Conservation (phyloP, 2,888 invertebrate genomes). For the Agrypnus murinus region DNA sequence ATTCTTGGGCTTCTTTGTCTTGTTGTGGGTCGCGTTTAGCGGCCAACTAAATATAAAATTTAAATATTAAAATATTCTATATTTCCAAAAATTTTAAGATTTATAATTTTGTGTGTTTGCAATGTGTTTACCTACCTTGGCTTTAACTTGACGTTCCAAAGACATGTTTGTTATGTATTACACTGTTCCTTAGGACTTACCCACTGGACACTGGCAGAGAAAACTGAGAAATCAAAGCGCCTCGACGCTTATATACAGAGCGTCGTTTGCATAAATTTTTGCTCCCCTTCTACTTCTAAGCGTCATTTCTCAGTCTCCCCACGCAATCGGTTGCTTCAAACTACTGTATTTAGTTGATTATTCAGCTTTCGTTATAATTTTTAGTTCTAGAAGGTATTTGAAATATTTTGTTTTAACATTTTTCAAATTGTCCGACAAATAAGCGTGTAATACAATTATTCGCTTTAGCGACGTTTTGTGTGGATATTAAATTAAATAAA, state of each 20-base stretch:
- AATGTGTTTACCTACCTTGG: conserved; percentile 85
- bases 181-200: conserved; percentile 47
- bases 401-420: conserved; percentile 13
- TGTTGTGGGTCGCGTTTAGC: conserved; percentile 87
- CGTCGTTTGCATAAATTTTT: conserved; percentile 52
- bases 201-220: conserved; percentile 54
- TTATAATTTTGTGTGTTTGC: too few relatives aligned
- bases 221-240: conserved; percentile 64
- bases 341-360: conserved; percentile 69
- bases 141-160: conserved; percentile 93
- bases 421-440: not conserved
- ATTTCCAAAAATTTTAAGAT: too few relatives aligned
- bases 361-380: conserved; percentile 60
- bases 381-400: conserved; percentile 35
- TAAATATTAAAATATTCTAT: too few relatives aligned
- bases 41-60: conserved; percentile 82
- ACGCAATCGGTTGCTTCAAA: conserved; percentile 51
- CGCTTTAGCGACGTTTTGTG: not conserved
- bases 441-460: not conserved
- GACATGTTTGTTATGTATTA: conserved; percentile 79
- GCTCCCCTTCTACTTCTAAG: conserved; percentile 39
- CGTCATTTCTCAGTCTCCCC: conserved; percentile 45
- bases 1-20: conserved; percentile 92
- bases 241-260: conserved; percentile 67
- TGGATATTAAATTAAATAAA: not conserved